These are phyloP conservation scores for Brachyptera putata DNA, from an alignment of 2,888 invertebrate species.

Conservation along the genomic window DNA sequence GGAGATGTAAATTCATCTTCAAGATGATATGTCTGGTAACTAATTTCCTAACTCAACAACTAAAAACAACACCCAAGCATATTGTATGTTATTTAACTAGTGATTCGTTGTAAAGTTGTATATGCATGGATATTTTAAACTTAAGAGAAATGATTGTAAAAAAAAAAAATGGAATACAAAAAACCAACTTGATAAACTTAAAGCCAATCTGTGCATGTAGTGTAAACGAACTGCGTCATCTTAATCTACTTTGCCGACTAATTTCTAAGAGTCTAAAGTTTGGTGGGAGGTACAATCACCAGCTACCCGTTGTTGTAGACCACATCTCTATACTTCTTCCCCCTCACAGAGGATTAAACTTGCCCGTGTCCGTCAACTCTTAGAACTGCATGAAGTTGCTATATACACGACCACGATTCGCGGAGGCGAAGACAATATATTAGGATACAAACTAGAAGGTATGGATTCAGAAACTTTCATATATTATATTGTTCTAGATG, in stretches of 20 bases:
- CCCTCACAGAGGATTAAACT: conserved; percentile 25
- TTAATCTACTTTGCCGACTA: conserved; percentile 3
- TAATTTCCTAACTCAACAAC: too few relatives aligned
- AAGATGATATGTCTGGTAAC: too few relatives aligned
- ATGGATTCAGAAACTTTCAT: too few relatives aligned
- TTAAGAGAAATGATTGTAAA: background rate
- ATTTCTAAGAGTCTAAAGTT: conserved; percentile 32
- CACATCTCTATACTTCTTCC: conserved; percentile 41
- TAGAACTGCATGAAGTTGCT: too few relatives aligned
- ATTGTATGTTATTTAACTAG: too few relatives aligned
- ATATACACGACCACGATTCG: too few relatives aligned
- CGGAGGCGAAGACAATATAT: too few relatives aligned
- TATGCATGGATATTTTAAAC: background rate
- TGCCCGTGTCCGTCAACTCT: background rate
- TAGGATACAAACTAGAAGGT: too few relatives aligned
- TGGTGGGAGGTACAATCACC: conserved; percentile 49
- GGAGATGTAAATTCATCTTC: background rate
- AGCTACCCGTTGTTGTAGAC: conserved; percentile 68
- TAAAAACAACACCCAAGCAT: too few relatives aligned
- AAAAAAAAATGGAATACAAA: background rate
- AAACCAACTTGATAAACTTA: too few relatives aligned
- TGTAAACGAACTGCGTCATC: background rate
- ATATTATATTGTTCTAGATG: too few relatives aligned
- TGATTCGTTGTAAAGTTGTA: background rate
- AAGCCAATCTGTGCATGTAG: background rate